Evolutionary conservation across 2,797 vertebrate genomes (phyloP), one percentile per base, ranked within the genome.

Genomic region (Platyrinchus mystaceus): DNA sequence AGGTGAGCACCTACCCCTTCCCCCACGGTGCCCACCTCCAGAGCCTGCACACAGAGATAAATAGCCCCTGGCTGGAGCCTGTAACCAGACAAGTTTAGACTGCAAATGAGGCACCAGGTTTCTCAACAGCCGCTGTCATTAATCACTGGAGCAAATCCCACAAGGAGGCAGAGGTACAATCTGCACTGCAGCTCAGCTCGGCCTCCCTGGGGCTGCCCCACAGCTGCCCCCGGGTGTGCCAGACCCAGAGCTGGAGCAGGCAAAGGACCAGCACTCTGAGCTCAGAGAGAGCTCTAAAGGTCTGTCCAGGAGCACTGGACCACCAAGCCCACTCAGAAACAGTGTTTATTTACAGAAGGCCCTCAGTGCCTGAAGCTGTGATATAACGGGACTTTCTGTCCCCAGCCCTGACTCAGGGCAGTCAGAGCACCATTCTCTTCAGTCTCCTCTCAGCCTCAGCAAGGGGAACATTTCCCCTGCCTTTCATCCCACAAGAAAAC

Each of bases 71-170:
- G 55, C 89, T 90, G 84, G 93, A 95, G 87, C 89, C 93, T 92
- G 79, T 14, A 84, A 53, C 91, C 85, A 92, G 94, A 92, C 93
- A 95, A 92, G 94, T 93, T 95, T 92, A 97, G 94, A 94, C 91
- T 96, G 84, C 81, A 94, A 92, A 88, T 55, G 83, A 95, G 82
- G 76, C 90, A 93, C 53, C 76, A 78, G 76, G 55, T 91, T 95
- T 96, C 91, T 69, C 75, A 94, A 89, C 71, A 94, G 66, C 44
- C 43, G 0, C 52, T 56, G 6, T 47, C 89, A 95, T 94, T 91
- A 97, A 96, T 88, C 93, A 95, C 73, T 23, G 15, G 30, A 89
- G 39, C 52, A 94, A 88, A 66, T 93, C 84, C 50, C 90, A 55
- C 13, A 39, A 47, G 43, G 58, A 91, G 39, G 76, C 73, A 91